These are phyloP conservation scores for Miniopterus natalensis DNA, from an alignment of 2,113 vertebrate species.

Conservation along the genomic window DNA sequence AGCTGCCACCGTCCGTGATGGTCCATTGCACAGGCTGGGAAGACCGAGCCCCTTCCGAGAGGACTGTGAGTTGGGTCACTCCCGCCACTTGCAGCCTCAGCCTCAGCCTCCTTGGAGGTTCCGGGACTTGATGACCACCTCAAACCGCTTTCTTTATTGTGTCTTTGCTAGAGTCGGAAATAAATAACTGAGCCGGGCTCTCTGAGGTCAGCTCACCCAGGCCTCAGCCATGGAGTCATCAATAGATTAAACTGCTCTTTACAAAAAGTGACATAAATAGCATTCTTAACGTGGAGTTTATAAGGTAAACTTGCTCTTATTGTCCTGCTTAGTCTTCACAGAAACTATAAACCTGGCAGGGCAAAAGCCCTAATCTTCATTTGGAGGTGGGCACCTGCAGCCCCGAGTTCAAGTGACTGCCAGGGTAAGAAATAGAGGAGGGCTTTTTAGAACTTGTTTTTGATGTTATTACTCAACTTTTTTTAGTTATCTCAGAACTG, in stretches of 20 bases:
- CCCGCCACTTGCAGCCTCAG: neutral
- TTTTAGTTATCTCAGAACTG: neutral
- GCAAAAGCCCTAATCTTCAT: neutral
- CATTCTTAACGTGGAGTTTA: neutral
- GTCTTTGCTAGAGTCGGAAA: neutral
- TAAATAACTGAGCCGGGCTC: neutral
- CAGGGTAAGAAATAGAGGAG: neutral
- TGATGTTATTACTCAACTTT: neutral
- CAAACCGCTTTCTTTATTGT: neutral
- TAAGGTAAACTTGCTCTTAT: rapidly evolving
- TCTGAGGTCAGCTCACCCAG: neutral
- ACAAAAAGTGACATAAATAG: neutral
- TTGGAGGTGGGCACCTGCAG: neutral
- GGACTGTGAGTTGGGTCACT: neutral
- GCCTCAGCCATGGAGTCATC: neutral
- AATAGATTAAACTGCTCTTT: neutral
- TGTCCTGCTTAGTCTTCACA: neutral
- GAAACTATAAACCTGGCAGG: neutral
- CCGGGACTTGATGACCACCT: neutral
- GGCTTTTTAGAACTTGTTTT: neutral
- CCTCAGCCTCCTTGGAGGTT: neutral
- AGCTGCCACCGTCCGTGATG: neutral
- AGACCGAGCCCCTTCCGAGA: neutral
- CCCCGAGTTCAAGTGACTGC: neutral
- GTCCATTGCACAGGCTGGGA: neutral